Percentiles rank a stretch among this genome's conserved stretches.
Conservation (phyloP, 2,113 vertebrate species). For the Opisthocomus hoazin region DNA sequence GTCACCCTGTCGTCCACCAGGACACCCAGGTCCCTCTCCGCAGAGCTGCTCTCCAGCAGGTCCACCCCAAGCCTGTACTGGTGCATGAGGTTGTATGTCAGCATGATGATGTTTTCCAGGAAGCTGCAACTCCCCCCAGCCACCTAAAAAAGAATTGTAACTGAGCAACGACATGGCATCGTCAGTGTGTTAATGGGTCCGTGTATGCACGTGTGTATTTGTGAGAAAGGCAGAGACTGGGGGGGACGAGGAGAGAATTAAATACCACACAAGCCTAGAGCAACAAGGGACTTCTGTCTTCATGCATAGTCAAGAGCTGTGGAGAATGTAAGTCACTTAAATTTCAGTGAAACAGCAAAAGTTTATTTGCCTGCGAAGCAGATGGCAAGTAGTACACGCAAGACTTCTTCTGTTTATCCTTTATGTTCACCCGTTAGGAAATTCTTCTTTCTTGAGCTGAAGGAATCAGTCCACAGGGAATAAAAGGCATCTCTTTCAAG, state of each 20-base stretch:
- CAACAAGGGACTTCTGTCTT: background rate
- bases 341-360: background rate
- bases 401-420: background rate
- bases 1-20: too few relatives aligned
- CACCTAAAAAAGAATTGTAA: background rate
- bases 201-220: background rate
- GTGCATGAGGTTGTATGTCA: too few relatives aligned
- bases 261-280: background rate
- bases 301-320: background rate
- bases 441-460: slow-evolving; percentile 8
- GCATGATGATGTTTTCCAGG: background rate
- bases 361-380: background rate
- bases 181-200: background rate
- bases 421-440: slow-evolving; percentile 20
- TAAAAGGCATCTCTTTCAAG: slow-evolving; percentile 49
- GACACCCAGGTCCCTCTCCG: too few relatives aligned
- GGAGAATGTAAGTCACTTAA: background rate
- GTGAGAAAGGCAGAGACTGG: background rate
- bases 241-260: background rate
- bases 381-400: background rate
- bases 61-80: too few relatives aligned
- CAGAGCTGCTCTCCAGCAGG: too few relatives aligned
- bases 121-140: background rate
- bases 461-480: slow-evolving; percentile 54
- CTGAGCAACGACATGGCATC: background rate